These are phyloP conservation scores for Ictidomys tridecemlineatus DNA, from an alignment of 2,113 vertebrate genomes.

Conservation along the genomic window DNA sequence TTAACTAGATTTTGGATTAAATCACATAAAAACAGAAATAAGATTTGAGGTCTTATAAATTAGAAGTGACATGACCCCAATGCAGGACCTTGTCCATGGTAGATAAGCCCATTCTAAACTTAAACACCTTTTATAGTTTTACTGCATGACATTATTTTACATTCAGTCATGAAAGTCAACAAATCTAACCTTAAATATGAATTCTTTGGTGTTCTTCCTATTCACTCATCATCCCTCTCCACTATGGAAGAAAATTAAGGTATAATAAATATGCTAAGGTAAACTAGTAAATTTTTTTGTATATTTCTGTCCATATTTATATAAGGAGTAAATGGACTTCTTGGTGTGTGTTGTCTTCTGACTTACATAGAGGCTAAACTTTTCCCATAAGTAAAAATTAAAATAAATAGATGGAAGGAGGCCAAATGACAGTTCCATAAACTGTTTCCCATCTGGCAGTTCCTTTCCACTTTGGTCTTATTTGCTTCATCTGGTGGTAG, in stretches of 20 bases:
- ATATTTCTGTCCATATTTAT: neutral
- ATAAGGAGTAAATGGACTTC: neutral
- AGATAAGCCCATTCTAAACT: neutral
- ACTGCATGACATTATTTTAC: neutral
- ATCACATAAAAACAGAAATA: neutral
- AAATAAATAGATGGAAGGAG: constrained; percentile 5
- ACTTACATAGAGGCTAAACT: neutral
- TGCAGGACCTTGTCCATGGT: neutral
- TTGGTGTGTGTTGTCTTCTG: neutral
- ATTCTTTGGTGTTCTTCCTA: neutral
- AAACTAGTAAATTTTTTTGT: neutral
- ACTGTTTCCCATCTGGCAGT: neutral
- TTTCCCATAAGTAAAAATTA: neutral
- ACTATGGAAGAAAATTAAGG: neutral
- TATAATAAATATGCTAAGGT: neutral
- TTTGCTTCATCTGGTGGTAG: constrained; percentile 9
- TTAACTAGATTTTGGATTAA: neutral
- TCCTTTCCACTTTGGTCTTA: constrained; percentile 1
- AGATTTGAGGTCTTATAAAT: neutral
- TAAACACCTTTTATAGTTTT: neutral
- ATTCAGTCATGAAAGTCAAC: neutral
- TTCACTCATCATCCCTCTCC: neutral
- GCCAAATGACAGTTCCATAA: neutral
- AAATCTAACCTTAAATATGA: neutral
- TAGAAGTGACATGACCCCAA: neutral